Evolutionary conservation across 2,888 invertebrate genomes (phyloP), one percentile per base, ranked within the genome.

Genomic region (Cephus spinipes): DNA sequence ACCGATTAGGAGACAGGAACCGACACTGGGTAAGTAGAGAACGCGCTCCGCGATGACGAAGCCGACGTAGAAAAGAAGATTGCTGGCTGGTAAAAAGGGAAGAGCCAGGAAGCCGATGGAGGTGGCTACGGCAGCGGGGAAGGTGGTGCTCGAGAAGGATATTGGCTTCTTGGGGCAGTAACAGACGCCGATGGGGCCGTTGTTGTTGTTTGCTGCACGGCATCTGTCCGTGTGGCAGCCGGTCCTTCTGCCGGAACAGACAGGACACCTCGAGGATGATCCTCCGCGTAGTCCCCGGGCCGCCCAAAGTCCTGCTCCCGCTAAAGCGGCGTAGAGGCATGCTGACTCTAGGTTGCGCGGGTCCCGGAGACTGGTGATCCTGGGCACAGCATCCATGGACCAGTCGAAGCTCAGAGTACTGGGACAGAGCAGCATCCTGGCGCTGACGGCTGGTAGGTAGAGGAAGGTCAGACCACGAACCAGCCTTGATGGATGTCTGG

Each of bases 41-140:
- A 99, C 96, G 83, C 99, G 94, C 93, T 99, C 99, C 80, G 99
- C 99, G 78, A 99, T 96, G 85, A 99, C 99, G 92, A 99, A 99
- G 75, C 99, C 99, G 80, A 99, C 99, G 92, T 99, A 98, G 93
- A 98, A 98, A 92, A 99, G 96, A 87, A 98, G 93, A 94, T 99
- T 99, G 87, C 97, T 96, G 82, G 99, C 98, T 83, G 98, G 99
- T 89, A 99, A 94, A 93, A 98, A 99, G 81, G 99, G 98, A 86
- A 99, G 93, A 84, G 96, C 94, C 90, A 98, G 94, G 89, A 99
- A 95, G 74, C 94, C 93, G 80, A 94, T 84, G 36, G 93, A 91
- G 77, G 93, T 84, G 76, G 96, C 95, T 83, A 95, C 93, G 85
- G 95, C 94, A 92, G 95, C 93, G 80, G 95, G 90, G 87, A 92